Base-by-base conservation (phyloP, 2,888 invertebrate species). In the Cephus pygmeus region DNA sequence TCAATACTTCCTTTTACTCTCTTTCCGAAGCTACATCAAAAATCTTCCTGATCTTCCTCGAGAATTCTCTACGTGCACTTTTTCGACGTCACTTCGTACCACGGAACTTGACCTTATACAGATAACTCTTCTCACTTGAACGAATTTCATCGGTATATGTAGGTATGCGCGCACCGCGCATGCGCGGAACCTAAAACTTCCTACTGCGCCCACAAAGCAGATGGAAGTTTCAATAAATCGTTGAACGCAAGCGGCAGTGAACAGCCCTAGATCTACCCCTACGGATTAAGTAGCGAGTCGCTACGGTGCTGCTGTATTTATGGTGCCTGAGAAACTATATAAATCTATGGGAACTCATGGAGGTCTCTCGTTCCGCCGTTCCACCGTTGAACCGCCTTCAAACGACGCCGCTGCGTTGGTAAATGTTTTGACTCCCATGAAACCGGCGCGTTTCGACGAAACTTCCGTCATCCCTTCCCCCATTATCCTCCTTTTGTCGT, bases 251-350 rank as follows among this genome's bases (percentile, higher is more conserved):
- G 75, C 75, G 76, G 78, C 69, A 80, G 56, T 77, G 77, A 80
- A 79, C 79, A 82, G 81, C 77, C 81, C 79, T 81, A 81, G 12
- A 33, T 80, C 83, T 84, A 85, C 80, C 82, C 81, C 81, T 78
- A 81, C 82, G 85, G 87, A 86, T 87, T 87, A 85, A 87, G 86
- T 86, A 86, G 84, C 87, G 85, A 87, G 84, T 81, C 80, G 78
- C 36, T 73, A 40, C 40, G 76, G 35, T 68, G 35, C 35, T 35
- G 35, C 71, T 81, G 83, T 88, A 88, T 88, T 88, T 87, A 88
- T 85, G 84, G 84, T 79, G 80, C 80, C 82, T 83, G 73, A 81
- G 82, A 85, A 81, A 76, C 80, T 78, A 81, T 79, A 75, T 79
- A 78, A 86, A 87, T 87, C 77, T 85, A 87, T 83, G 84, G 78